These are phyloP conservation scores for Plebejus anna DNA, from an alignment of 2,888 invertebrate species.

Conservation along the genomic window DNA sequence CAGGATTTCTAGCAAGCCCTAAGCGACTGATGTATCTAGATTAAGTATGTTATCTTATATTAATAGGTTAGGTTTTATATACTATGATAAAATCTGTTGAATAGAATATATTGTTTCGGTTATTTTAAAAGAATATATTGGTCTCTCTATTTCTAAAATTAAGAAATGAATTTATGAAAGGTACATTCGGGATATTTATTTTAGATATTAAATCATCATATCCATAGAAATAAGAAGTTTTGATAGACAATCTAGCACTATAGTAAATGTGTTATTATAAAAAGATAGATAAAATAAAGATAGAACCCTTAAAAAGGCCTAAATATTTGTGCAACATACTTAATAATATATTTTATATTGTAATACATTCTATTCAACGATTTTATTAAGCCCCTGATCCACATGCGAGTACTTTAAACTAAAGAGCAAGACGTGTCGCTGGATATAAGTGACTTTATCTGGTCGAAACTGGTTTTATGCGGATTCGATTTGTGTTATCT, in stretches of 20 bases:
- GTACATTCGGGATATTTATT: slow-evolving; percentile 6
- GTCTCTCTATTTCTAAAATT: slow-evolving; percentile 13
- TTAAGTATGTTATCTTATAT: slow-evolving; percentile 50
- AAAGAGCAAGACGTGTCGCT: neutral
- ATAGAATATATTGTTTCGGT: slow-evolving; percentile 39
- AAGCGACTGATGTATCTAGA: slow-evolving; percentile 64
- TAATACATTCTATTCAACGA: slow-evolving; percentile 25
- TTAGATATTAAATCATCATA: slow-evolving; percentile 15
- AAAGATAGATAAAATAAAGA: neutral
- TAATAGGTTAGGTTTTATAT: slow-evolving; percentile 54
- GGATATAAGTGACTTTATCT: neutral
- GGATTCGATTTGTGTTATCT: neutral
- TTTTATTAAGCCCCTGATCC: slow-evolving; percentile 1
- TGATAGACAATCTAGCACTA: neutral
- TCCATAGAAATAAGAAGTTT: slow-evolving; percentile 12
- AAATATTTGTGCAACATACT: slow-evolving; percentile 9
- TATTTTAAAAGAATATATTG: slow-evolving; percentile 41
- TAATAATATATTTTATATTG: neutral
- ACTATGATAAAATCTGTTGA: slow-evolving; percentile 34
- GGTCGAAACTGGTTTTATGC: neutral
- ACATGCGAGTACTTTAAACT: neutral
- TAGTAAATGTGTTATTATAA: neutral
- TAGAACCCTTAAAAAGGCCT: slow-evolving; percentile 23
- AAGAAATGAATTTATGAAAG: neutral
- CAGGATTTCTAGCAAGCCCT: slow-evolving; percentile 49